These are phyloP conservation scores for Psittacara wagleri DNA, from an alignment of 2,113 vertebrate species.

Conservation along the genomic window DNA sequence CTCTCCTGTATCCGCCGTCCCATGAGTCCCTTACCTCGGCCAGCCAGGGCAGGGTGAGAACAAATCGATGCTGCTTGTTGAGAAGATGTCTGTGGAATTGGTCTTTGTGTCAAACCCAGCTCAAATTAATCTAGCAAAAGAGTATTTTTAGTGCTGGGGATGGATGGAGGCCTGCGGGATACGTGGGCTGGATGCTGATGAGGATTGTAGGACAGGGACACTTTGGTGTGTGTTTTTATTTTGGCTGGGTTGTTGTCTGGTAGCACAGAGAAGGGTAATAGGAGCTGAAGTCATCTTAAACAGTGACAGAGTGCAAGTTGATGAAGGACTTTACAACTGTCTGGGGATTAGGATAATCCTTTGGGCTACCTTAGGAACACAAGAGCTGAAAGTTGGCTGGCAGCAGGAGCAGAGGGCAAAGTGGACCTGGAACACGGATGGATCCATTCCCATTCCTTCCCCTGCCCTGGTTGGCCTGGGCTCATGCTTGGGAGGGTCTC, in stretches of 20 bases:
- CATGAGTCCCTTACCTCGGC: fast-evolving
- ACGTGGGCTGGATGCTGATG: slow-evolving; percentile 8
- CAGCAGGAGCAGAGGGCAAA: fast-evolving
- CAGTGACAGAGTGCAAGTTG: not conserved
- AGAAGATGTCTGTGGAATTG: not conserved
- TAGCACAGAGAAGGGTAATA: not conserved
- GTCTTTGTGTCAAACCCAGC: not conserved
- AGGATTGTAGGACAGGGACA: not conserved
- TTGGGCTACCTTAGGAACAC: not conserved
- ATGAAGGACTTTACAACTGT: not conserved
- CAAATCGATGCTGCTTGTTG: not conserved
- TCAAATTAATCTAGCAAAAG: not conserved
- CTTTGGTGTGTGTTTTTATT: not conserved
- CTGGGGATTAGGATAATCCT: not conserved
- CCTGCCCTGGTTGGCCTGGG: not conserved
- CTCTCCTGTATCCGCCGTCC: fast-evolving
- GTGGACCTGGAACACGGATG: fast-evolving
- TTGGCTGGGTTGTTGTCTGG: not conserved
- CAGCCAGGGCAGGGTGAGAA: not conserved
- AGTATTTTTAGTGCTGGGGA: not conserved
- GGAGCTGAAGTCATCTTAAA: not conserved
- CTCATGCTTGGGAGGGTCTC: not conserved
- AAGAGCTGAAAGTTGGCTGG: fast-evolving
- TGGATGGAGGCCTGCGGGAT: not conserved
- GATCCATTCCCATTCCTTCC: fast-evolving